phyloP scores from a whole-genome alignment of 2,797 vertebrate genomes.

The Iguana delicatissima region DNA sequence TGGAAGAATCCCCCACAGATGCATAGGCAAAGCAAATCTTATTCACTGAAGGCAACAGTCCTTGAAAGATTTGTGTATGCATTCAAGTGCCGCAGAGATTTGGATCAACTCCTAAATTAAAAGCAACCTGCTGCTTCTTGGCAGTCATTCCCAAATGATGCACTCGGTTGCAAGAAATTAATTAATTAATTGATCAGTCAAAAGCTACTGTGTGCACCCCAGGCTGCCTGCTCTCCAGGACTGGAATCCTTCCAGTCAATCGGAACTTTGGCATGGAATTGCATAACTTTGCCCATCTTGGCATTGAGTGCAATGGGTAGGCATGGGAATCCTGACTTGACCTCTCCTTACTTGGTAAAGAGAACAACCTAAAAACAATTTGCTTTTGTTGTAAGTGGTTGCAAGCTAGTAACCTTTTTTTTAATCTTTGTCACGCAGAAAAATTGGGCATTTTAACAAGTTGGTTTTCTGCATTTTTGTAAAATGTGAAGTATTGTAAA shows the following conservation, averaged over 20 bases:
- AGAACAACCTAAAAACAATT: too few relatives aligned
- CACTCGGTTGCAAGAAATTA: not conserved
- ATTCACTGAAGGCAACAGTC: not conserved
- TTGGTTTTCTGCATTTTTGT: too few relatives aligned
- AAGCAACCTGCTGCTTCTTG: not conserved
- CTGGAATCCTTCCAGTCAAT: not conserved
- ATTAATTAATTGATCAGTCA: not conserved
- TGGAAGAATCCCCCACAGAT: not conserved
- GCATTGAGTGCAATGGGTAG: not conserved
- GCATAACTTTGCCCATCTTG: not conserved
- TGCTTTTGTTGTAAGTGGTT: too few relatives aligned
- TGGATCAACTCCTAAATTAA: not conserved
- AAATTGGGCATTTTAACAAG: too few relatives aligned
- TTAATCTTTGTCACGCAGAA: too few relatives aligned
- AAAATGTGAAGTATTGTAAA: too few relatives aligned
- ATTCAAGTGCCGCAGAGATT: not conserved
- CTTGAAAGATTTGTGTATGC: not conserved
- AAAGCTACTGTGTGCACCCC: not conserved
- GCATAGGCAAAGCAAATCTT: not conserved
- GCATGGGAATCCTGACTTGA: too few relatives aligned
- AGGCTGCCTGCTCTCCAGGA: not conserved
- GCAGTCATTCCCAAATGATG: not conserved
- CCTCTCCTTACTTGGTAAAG: too few relatives aligned
- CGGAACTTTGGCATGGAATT: not conserved
- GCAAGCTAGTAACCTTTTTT: too few relatives aligned